Conservation (phyloP, 2,113 vertebrate genomes). For the Heterochromis multidens region DNA sequence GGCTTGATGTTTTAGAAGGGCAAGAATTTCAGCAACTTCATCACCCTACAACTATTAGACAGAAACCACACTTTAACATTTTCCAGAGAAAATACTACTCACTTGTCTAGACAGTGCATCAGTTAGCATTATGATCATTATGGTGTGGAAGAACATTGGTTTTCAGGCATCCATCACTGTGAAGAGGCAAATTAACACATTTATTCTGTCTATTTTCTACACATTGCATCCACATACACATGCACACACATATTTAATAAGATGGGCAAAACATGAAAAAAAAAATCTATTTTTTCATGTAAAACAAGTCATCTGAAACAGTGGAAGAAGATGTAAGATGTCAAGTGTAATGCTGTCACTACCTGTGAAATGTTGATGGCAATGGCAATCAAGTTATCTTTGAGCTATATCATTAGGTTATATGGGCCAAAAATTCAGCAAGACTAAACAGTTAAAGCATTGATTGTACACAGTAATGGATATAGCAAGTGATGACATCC, state of each 20-base stretch:
- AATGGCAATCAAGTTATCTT: background rate
- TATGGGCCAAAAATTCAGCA: background rate
- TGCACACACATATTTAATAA: background rate
- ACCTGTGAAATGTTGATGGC: background rate
- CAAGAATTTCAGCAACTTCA: conserved; percentile 35
- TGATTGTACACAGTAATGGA: background rate
- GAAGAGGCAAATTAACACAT: background rate
- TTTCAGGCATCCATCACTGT: background rate
- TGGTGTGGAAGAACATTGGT: background rate
- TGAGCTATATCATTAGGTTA: background rate
- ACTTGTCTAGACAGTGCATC: background rate
- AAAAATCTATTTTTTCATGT: too few relatives aligned
- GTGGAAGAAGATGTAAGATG: background rate
- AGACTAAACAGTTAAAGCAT: background rate
- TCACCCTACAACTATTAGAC: background rate
- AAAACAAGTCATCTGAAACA: background rate
- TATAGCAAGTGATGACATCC: background rate
- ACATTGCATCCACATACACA: background rate
- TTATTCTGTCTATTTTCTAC: background rate
- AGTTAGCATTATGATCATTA: background rate
- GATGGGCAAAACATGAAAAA: background rate
- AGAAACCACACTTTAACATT: background rate
- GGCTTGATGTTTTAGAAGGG: conserved; percentile 31
- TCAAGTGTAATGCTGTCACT: background rate
- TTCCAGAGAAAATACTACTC: background rate